phyloP scores from a whole-genome alignment of 1,140 invertebrate species.

The Zaprionus africanus region DNA sequence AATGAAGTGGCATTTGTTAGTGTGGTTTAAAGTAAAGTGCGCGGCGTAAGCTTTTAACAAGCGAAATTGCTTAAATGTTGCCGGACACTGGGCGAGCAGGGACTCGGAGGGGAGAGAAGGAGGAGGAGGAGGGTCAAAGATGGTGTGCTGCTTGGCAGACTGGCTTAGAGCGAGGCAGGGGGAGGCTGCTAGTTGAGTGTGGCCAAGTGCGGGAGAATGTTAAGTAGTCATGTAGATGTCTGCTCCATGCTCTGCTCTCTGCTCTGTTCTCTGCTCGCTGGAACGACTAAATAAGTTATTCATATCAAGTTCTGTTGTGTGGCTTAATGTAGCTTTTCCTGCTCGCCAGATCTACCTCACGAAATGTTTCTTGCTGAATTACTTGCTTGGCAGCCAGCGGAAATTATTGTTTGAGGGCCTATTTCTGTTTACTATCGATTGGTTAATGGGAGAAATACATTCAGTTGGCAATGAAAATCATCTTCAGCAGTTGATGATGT shows the following conservation, averaged over 20 bases:
- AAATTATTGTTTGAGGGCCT: conserved; percentile 1
- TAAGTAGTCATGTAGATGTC: conserved; percentile 54
- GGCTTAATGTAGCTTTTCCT: conserved; percentile 43
- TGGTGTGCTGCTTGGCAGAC: conserved; percentile 34
- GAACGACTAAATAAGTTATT: conserved; percentile 52
- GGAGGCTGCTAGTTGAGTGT: conserved; percentile 1
- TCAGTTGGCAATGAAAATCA: not conserved
- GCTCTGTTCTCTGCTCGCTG: conserved; percentile 12
- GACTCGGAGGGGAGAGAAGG: not conserved
- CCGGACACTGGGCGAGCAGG: conserved; percentile 33
- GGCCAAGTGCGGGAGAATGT: conserved; percentile 39
- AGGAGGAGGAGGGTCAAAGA: not conserved
- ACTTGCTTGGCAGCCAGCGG: not conserved
- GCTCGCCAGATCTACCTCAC: not conserved
- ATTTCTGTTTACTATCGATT: not conserved
- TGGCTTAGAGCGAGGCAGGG: conserved; percentile 31
- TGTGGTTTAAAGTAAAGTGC: conserved; percentile 76
- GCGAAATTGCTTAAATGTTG: conserved; percentile 74
- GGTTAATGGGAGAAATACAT: not conserved
- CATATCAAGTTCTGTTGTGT: conserved; percentile 53
- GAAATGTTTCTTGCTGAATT: not conserved
- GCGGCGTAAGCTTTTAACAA: conserved; percentile 78
- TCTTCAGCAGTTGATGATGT: not conserved
- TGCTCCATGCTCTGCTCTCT: conserved; percentile 1
- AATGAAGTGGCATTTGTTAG: conserved; percentile 79